Base-by-base conservation (phyloP, 2,888 invertebrate species). In the Drosophila paracracens region DNA sequence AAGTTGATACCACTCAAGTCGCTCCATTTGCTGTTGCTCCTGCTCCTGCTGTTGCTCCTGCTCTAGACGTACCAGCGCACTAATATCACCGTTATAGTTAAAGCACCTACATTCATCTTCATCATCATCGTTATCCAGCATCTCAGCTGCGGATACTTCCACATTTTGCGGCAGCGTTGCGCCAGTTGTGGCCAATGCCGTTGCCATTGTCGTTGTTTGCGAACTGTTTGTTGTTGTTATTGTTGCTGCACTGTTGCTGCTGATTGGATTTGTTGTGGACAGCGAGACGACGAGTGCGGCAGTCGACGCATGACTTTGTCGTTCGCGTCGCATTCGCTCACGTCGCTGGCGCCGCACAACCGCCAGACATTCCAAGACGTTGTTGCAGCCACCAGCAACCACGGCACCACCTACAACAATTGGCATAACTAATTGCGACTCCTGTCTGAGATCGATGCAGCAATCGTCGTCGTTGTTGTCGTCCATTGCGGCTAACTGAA, bases 81-180 rank as follows among this genome's bases (percentile, higher is more conserved):
- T 86, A 89, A 90, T 91, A 91, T 91, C 91, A 91, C 91, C 85
- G 80, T 91, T 91, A 81, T 83, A 82, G 85, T 87, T 91, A 91
- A 91, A 91, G 91, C 91, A 91, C 91, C 91, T 91, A 87, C 90
- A 91, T 87, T 90, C 88, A 87, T 86, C 86, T 79, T 79, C 74
- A 74, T 71, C 74, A 48, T 51, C 38, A 51, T 33, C 63, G 38
- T 36, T 60, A 40, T 46, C 66, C 53, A n/a, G 33, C 53, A 36
- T 33, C 27, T 33, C 75, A 81, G 70, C 78, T 85, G 72, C 74
- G 76, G 27, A 58, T 29, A 25, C 59, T 25, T 54, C 64, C 33
- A 46, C 72, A 65, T 81, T 59, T 56, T 85, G 61, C 52, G 70
- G 74, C 72, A 82, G 58, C 69, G 54, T 51, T 48, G 64, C 71